These are phyloP conservation scores for Athalia circularis DNA, from an alignment of 2,888 invertebrate species.

Conservation along the genomic window DNA sequence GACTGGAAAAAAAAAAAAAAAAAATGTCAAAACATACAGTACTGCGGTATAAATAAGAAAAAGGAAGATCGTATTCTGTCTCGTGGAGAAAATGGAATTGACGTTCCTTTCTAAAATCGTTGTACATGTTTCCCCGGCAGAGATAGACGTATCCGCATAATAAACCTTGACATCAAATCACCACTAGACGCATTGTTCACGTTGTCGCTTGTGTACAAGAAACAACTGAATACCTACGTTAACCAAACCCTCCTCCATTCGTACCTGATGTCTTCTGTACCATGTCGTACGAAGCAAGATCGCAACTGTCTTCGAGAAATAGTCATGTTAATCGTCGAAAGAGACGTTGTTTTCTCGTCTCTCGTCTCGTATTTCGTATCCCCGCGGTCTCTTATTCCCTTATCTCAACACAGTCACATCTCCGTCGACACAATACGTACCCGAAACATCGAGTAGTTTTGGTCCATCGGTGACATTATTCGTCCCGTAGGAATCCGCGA, in stretches of 20 bases:
- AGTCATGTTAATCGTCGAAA: constrained; percentile 34
- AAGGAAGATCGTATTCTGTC: background rate
- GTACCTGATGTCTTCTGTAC: background rate
- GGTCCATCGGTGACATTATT: background rate
- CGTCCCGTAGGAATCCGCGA: constrained; percentile 14
- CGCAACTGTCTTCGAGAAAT: constrained; percentile 31
- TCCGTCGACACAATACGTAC: background rate
- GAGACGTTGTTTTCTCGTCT: constrained; percentile 10
- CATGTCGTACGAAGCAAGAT: constrained; percentile 6
- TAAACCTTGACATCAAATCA: constrained; percentile 35
- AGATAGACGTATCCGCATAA: constrained; percentile 29
- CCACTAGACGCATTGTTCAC: constrained; percentile 26
- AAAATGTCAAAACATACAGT: background rate
- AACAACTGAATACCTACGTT: constrained; percentile 29
- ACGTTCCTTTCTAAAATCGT: constrained; percentile 23
- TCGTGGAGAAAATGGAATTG: background rate
- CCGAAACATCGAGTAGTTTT: constrained; percentile 25
- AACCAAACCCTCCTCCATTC: background rate
- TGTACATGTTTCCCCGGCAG: constrained; percentile 13
- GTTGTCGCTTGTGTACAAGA: background rate
- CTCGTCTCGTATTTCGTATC: background rate
- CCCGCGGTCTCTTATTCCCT: background rate
- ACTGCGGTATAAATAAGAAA: no score
- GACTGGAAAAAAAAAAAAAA: background rate
- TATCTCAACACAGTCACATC: background rate